These are phyloP conservation scores for Polyodon spathula DNA, from an alignment of 2,113 vertebrate genomes.

Conservation along the genomic window DNA sequence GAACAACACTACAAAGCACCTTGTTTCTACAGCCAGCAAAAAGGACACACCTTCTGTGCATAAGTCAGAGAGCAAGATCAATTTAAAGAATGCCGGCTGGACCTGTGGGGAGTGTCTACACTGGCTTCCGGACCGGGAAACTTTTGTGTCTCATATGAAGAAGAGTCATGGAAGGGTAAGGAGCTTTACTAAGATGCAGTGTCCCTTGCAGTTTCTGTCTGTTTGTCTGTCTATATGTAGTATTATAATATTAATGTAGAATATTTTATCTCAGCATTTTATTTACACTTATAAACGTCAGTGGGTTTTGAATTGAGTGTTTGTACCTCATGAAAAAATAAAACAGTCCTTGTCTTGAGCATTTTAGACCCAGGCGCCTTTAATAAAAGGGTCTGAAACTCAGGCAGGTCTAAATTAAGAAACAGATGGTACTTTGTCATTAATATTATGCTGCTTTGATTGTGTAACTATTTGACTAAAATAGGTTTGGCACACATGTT, in stretches of 20 bases:
- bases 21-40: slow-evolving; percentile 29
- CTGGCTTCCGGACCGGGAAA: slow-evolving; percentile 77
- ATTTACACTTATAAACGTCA: too few relatives aligned
- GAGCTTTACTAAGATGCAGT: too few relatives aligned
- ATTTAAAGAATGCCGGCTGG: slow-evolving; percentile 67
- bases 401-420: background rate
- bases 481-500: background rate
- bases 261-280: too few relatives aligned
- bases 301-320: too few relatives aligned
- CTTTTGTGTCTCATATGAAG: slow-evolving; percentile 84
- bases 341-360: background rate
- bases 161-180: slow-evolving; percentile 79
- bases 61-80: slow-evolving; percentile 45
- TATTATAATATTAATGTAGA: too few relatives aligned
- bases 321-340: too few relatives aligned
- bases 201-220: too few relatives aligned
- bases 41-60: slow-evolving; percentile 36
- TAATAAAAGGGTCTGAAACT: background rate
- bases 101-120: slow-evolving; percentile 83
- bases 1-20: slow-evolving; percentile 24
- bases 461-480: slow-evolving; percentile 3
- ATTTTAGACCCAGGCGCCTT: background rate
- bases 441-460: slow-evolving; percentile 1
- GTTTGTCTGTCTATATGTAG: too few relatives aligned
- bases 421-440: background rate